Conservation (phyloP, 1,140 invertebrate species). For the Listronotus bonariensis region DNA sequence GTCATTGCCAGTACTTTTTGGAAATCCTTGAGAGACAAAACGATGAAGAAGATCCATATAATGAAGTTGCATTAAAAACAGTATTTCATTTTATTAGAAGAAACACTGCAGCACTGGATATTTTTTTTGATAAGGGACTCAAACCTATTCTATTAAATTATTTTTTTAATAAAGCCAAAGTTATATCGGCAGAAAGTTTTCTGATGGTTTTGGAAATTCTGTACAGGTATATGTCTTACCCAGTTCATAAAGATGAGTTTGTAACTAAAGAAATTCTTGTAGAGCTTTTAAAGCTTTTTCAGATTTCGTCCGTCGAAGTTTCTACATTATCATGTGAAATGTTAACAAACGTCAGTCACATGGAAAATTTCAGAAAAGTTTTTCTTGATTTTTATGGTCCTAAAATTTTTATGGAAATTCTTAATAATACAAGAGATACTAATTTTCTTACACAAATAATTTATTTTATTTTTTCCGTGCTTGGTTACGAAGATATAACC, state of each 20-base stretch:
- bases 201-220: slow-evolving; percentile 40
- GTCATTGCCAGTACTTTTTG: slow-evolving; percentile 38
- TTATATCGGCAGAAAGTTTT: slow-evolving; percentile 27
- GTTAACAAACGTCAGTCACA: slow-evolving; percentile 27
- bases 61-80: slow-evolving; percentile 43
- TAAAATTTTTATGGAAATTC: slow-evolving; percentile 28
- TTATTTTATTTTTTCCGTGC: slow-evolving; percentile 41
- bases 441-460: slow-evolving; percentile 39
- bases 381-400: slow-evolving; percentile 41
- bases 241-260: slow-evolving; percentile 33
- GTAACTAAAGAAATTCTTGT: slow-evolving; percentile 32
- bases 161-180: slow-evolving; percentile 29
- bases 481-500: slow-evolving; percentile 41
- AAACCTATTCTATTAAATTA: slow-evolving; percentile 40
- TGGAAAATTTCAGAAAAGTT: slow-evolving; percentile 36
- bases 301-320: slow-evolving; percentile 17
- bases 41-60: slow-evolving; percentile 37
- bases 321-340: slow-evolving; percentile 39
- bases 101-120: slow-evolving; percentile 29
- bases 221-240: slow-evolving; percentile 36
- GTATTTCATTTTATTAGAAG: slow-evolving; percentile 37
- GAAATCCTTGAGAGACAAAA: slow-evolving; percentile 33
- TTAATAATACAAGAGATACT: slow-evolving; percentile 32
- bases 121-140: slow-evolving; percentile 29
- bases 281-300: slow-evolving; percentile 34